Percentiles rank a stretch among this genome's conserved stretches.
phyloP scores from a whole-genome alignment of 2,113 vertebrate species.

The Agapornis roseicollis region DNA sequence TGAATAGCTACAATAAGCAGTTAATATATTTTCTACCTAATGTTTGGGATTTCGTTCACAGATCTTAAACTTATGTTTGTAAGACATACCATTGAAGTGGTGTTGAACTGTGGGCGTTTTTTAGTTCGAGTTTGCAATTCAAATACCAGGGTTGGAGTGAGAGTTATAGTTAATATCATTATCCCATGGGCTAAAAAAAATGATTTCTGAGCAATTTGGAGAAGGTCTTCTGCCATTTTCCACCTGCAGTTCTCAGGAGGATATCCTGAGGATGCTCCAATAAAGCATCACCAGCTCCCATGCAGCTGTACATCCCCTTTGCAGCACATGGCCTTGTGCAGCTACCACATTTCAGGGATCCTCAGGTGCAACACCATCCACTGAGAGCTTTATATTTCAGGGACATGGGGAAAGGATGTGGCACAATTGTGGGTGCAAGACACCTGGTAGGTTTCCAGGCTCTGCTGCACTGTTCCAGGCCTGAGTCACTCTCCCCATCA shows the following conservation, averaged over 20 bases:
- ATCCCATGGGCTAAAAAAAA: neutral
- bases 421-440: rapidly evolving
- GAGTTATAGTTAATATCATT: neutral
- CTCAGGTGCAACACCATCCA: rapidly evolving
- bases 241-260: neutral
- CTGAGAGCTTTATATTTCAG: neutral
- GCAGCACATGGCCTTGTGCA: neutral
- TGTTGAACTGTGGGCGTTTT: neutral
- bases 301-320: neutral
- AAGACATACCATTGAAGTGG: neutral
- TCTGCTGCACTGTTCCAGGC: neutral
- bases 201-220: neutral
- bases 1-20: neutral
- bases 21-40: neutral
- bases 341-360: neutral
- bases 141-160: neutral
- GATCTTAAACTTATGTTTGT: neutral
- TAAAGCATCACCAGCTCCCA: neutral
- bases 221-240: neutral
- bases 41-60: neutral
- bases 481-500: neutral
- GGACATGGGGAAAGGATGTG: neutral
- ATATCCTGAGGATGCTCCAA: neutral
- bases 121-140: neutral
- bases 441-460: neutral